Conservation (phyloP, 2,797 vertebrate genomes). For the Ceryle rudis region DNA sequence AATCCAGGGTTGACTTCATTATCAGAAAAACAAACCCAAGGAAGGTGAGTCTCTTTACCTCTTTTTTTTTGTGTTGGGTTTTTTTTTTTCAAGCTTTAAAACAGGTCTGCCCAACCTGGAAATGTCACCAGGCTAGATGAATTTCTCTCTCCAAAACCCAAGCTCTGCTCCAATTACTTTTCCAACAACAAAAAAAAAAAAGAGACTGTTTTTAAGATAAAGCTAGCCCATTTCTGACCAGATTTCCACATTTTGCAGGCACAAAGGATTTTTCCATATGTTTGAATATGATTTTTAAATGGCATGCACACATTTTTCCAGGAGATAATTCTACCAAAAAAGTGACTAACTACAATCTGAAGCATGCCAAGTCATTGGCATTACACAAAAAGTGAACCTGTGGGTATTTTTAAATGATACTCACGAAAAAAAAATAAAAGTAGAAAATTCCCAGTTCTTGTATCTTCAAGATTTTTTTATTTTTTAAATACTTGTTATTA, state of each 20-base stretch:
- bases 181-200: neutral
- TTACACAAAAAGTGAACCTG: constrained; percentile 20
- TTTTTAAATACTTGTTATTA: neutral
- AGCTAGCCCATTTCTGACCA: constrained; percentile 14
- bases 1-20: neutral
- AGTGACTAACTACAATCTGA: constrained; percentile 30
- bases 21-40: neutral
- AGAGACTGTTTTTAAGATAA: neutral
- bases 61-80: neutral
- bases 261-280: constrained; percentile 45
- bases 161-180: neutral
- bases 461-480: neutral
- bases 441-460: neutral
- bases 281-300: constrained; percentile 25
- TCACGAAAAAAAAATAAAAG: neutral
- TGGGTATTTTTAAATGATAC: constrained; percentile 15
- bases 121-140: neutral
- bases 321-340: constrained; percentile 27
- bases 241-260: constrained; percentile 35
- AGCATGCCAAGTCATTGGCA: neutral
- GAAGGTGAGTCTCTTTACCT: neutral
- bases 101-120: neutral
- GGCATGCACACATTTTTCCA: constrained; percentile 15
- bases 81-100: constrained; percentile 4
- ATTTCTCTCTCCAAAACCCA: neutral